Evolutionary conservation across 2,888 invertebrate species (phyloP), one percentile per base, ranked within the genome.

Genomic region (Stenodera caucasica): DNA sequence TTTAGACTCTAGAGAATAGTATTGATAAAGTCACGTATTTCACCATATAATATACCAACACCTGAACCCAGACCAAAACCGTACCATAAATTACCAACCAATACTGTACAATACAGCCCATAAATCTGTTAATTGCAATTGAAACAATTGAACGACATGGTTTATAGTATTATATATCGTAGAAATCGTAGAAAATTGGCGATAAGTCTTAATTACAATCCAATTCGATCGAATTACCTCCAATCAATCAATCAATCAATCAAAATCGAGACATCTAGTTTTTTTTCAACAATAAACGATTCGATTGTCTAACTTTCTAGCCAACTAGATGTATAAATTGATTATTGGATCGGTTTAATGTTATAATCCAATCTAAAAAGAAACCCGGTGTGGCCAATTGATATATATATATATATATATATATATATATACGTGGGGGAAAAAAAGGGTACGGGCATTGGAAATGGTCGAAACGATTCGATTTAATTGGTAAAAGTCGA

Each of bases 21-120:
- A 40, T 40, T 40, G 40, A 40, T 40, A 40, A 18, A 40, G 40
- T 18, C 40, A 40, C 40, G 40, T 40, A 40, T 40, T 40, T 18
- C 21, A 40, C 11, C 18, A 18, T 11, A 40, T 4, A 11, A 40
- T 18, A 18, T 3, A 40, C 11, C 18, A 40, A 40, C 40, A 40
- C 40, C 40, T 40, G 40, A 40, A 18, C 40, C 40, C 21, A 40
- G 9, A 40, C 21, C 40, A 40, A 40, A 21, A 40, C 40, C 40
- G 21, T 40, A 21, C 8, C 40, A 40, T 40, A 40, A 40, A 40
- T 40, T 40, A 40, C 11, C 9, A 1, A 2, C 21, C 11, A 40
- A 40, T 40, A 11, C 18, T 11, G 5, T 11, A 40, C 40, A 40
- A 40, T 40, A 40, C 21, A 11, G 21, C 11, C 40, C 40, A 40